These are phyloP conservation scores for Paradoxurus hermaphroditus DNA, from an alignment of 2,113 vertebrate genomes.

Conservation along the genomic window DNA sequence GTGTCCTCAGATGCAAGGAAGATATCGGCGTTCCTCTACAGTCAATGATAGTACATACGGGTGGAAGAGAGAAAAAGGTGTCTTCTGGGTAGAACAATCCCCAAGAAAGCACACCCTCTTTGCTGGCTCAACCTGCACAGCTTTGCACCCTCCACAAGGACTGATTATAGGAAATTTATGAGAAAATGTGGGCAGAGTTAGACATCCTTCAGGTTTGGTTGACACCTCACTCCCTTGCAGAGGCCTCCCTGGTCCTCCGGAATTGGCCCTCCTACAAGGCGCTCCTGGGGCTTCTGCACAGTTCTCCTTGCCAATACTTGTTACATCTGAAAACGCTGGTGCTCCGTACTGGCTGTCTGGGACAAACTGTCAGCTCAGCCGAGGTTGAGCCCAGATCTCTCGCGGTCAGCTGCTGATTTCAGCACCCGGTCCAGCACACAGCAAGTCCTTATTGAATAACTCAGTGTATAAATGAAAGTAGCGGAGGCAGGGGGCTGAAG, in stretches of 20 bases:
- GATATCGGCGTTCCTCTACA: not conserved
- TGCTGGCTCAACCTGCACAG: not conserved
- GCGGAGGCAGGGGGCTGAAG: not conserved
- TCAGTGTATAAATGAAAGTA: not conserved
- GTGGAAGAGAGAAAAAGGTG: not conserved
- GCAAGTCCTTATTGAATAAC: not conserved
- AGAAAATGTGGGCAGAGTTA: constrained; percentile 7
- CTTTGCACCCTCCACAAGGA: not conserved
- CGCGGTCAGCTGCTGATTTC: not conserved
- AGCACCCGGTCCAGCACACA: not conserved
- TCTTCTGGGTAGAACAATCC: not conserved
- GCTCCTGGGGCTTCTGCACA: not conserved
- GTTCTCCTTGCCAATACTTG: not conserved
- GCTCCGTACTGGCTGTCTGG: not conserved
- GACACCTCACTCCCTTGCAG: not conserved
- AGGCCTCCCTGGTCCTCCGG: not conserved
- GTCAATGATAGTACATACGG: accelerated
- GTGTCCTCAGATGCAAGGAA: not conserved
- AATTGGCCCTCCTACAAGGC: not conserved
- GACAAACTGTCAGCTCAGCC: not conserved
- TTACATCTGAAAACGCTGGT: not conserved
- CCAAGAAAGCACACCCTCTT: not conserved
- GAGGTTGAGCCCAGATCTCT: not conserved
- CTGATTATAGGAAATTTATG: not conserved
- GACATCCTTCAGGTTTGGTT: not conserved